phyloP scores from a whole-genome alignment of 2,113 vertebrate genomes.

The Campylomormyrus tamandua region DNA sequence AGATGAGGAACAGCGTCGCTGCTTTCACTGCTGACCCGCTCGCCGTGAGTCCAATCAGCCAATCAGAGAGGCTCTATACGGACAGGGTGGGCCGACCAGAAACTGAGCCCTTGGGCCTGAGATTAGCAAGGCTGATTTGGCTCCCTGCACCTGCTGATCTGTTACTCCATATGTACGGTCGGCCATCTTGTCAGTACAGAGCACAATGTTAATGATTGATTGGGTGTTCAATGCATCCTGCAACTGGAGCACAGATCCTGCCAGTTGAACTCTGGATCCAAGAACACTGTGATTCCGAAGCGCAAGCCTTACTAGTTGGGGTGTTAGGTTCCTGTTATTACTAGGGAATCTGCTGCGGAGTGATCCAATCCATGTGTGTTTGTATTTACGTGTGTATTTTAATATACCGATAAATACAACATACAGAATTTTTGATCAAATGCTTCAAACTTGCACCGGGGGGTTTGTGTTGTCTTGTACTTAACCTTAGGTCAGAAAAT shows the following conservation, averaged over 20 bases:
- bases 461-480: neutral
- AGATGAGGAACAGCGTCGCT: slow-evolving; percentile 90
- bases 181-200: slow-evolving; percentile 9
- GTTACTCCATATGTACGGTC: neutral
- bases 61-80: slow-evolving; percentile 48
- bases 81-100: neutral
- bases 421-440: neutral
- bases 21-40: slow-evolving; percentile 76
- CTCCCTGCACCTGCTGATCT: too few species aligned
- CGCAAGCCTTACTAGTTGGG: neutral
- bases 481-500: neutral
- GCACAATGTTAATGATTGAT: neutral
- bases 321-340: neutral
- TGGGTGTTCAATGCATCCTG: neutral
- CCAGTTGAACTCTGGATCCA: slow-evolving; percentile 14
- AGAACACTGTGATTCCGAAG: neutral
- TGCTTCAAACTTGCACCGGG: neutral
- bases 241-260: neutral
- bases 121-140: neutral
- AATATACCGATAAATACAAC: neutral
- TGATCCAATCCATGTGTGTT: slow-evolving; percentile 15
- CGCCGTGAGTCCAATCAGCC: slow-evolving; percentile 71
- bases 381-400: slow-evolving; percentile 9
- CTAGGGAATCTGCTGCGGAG: neutral
- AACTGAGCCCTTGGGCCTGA: neutral